Evolutionary conservation across 2,888 invertebrate species (phyloP), one percentile per base, ranked within the genome.

Genomic region (Andrena marginata): DNA sequence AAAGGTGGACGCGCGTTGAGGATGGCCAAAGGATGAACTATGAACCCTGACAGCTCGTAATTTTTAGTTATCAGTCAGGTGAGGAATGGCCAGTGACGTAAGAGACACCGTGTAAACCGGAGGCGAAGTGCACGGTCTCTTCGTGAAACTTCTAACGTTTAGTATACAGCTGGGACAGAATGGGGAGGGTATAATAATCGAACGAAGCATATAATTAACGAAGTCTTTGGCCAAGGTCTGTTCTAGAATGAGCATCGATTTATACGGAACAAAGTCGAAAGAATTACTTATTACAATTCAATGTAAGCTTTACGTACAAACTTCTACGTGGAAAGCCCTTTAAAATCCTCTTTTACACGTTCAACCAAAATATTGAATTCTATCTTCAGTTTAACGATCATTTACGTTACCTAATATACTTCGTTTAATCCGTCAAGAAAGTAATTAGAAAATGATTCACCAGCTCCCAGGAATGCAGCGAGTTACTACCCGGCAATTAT

Each of bases 11-110:
- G 16, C 69, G 29, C 59, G 29, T 33, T 10, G 33, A 7, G 23
- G 7, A 54, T 33, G 54, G n/a, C 33, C 48, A 23, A 48, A 23
- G 29, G 31, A 35, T 59, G 42, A 71, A 77, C 60, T 20, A 20
- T 35, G 26, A 35, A 49, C 29, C 5, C n/a, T 16, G 54, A 64
- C 48, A 33, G 16, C 16, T 70, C 4, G 23, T 26, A 10, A 65
- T 70, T 77, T 62, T 71, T 42, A 59, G 67, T 62, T 60, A 20
- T 62, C 54, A 54, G 54, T 33, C 26, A 16, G 7, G 26, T 20
- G 51, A 76, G 33, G 64, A 79, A 64, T 59, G 49, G 16, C 29
- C n/a, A 31, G 49, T 69, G 56, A 49, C 54, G 68, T 51, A 73
- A 51, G 8, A 33, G 23, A 26, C 23, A 8, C 10, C 16, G n/a